Conservation (phyloP, 1,140 invertebrate species). For the Drosophila persimilis region DNA sequence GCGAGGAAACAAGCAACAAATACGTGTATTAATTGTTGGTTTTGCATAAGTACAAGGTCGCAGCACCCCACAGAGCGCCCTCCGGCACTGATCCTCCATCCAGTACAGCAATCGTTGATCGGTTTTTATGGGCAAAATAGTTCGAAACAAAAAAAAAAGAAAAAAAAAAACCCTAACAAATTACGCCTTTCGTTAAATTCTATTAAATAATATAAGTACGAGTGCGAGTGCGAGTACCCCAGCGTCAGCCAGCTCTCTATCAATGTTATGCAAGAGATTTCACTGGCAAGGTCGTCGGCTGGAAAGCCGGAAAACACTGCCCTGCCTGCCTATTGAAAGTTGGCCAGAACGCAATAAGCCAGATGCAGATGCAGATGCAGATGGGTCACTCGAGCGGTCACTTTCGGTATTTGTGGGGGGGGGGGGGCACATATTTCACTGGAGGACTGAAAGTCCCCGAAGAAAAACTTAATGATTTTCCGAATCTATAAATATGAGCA, state of each 20-base stretch:
- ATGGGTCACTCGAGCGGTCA: neutral
- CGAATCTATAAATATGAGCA: too few species aligned
- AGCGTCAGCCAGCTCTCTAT: neutral
- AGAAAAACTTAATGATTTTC: too few species aligned
- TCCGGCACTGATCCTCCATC: neutral
- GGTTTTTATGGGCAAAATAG: neutral
- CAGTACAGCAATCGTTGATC: slow-evolving; percentile 20
- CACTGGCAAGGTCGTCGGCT: slow-evolving; percentile 33
- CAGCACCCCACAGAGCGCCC: slow-evolving; percentile 12
- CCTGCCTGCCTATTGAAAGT: slow-evolving; percentile 28
- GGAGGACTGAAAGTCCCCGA: too few species aligned
- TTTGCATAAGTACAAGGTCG: slow-evolving; percentile 38
- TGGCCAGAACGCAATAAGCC: slow-evolving; percentile 50
- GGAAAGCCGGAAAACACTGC: slow-evolving; percentile 26
- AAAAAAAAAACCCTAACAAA: slow-evolving; percentile 32
- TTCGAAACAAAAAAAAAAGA: too few species aligned
- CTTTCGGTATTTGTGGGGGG: too few species aligned
- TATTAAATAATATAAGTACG: slow-evolving; percentile 37
- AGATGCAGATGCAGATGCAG: slow-evolving; percentile 5
- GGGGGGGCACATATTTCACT: too few species aligned
- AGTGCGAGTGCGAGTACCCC: too few species aligned
- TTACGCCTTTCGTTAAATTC: slow-evolving; percentile 37
- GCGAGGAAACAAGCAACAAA: slow-evolving; percentile 21
- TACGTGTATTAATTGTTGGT: slow-evolving; percentile 34
- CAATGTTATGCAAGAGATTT: slow-evolving; percentile 34